phyloP scores from a whole-genome alignment of 2,113 vertebrate genomes.

The Melanostigma gelatinosum region DNA sequence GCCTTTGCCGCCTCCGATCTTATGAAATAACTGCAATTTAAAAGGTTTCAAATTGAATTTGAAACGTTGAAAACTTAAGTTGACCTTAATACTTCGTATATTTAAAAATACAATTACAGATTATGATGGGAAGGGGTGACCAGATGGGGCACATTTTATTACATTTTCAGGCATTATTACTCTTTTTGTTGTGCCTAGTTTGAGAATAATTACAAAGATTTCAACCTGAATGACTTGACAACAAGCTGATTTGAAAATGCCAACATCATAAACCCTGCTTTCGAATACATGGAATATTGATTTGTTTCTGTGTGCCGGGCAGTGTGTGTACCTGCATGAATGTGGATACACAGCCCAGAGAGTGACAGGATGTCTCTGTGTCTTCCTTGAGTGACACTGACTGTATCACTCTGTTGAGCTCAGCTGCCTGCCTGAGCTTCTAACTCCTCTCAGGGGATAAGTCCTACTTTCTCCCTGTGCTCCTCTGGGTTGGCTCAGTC shows the following conservation, averaged over 20 bases:
- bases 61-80: background rate
- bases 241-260: background rate
- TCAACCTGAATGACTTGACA: too few relatives aligned
- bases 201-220: too few relatives aligned
- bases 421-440: slow-evolving; percentile 38
- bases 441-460: slow-evolving; percentile 66
- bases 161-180: background rate
- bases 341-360: background rate
- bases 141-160: background rate
- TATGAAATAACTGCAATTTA: background rate
- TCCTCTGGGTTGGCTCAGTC: slow-evolving; percentile 46
- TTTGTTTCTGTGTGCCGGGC: background rate
- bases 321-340: background rate
- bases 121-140: too few relatives aligned
- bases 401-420: slow-evolving; percentile 48
- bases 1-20: background rate
- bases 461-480: slow-evolving; percentile 59
- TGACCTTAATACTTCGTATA: background rate
- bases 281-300: background rate
- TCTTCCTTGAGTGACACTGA: slow-evolving; percentile 7
- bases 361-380: slow-evolving; percentile 8
- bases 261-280: background rate
- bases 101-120: background rate
- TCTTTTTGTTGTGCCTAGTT: background rate
- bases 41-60: too few relatives aligned